Conservation (phyloP, 1,140 invertebrate genomes). For the Potamilus streckersoni region DNA sequence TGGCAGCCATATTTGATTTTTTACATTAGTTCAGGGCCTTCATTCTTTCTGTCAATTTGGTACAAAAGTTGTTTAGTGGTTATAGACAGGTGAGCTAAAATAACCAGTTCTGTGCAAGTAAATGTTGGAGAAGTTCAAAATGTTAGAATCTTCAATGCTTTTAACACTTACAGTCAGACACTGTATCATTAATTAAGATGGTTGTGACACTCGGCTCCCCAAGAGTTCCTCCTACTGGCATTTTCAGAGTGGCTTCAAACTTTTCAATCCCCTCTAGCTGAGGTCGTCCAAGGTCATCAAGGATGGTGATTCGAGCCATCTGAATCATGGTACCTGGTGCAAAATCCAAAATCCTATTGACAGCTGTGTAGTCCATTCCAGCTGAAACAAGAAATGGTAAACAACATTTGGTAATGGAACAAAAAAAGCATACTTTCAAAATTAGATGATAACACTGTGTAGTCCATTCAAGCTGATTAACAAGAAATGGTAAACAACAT, state of each 20-base stretch:
- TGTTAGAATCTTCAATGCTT: too few species aligned
- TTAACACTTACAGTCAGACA: constrained; percentile 64
- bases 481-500: too few species aligned
- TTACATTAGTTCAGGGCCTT: too few species aligned
- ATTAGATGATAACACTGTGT: too few species aligned
- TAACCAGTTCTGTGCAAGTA: too few species aligned
- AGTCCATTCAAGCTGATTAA: too few species aligned
- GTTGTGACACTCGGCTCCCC: constrained; percentile 58
- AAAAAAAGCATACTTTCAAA: too few species aligned
- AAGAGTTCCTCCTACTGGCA: constrained; percentile 61
- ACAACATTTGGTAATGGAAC: neutral
- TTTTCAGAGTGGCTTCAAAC: constrained; percentile 61
- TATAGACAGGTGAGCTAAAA: too few species aligned
- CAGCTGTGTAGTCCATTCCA: constrained; percentile 65
- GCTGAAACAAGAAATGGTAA: constrained; percentile 45
- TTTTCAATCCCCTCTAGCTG: constrained; percentile 64
- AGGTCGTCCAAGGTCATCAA: constrained; percentile 67
- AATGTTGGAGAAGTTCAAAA: too few species aligned
- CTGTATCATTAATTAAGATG: constrained; percentile 65
- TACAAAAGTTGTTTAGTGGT: too few species aligned
- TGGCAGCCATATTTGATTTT: too few species aligned
- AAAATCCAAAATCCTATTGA: constrained; percentile 65
- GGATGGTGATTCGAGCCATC: constrained; percentile 59
- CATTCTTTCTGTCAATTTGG: too few species aligned
- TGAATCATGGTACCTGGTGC: constrained; percentile 60